Conservation (phyloP, 2,797 vertebrate species). For the Triplophysa bombifrons region DNA sequence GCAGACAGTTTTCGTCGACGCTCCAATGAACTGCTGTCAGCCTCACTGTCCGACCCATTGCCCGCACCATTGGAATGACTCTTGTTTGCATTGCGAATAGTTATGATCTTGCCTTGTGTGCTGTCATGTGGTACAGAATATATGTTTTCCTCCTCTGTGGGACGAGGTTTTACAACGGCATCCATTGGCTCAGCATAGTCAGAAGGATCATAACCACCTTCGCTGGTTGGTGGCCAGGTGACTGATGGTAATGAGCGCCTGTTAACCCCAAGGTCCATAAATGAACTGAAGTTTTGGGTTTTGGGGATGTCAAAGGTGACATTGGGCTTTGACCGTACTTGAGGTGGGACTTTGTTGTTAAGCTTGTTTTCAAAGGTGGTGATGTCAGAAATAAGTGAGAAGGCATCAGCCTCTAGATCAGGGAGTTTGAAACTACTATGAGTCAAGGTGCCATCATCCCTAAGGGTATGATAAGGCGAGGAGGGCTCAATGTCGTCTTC, state of each 20-base stretch:
- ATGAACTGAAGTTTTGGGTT: conserved; percentile 77
- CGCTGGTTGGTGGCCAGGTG: conserved; percentile 83
- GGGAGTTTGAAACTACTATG: conserved; percentile 83
- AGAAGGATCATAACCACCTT: conserved; percentile 90
- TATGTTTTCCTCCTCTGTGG: conserved; percentile 93
- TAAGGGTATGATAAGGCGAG: conserved; percentile 78
- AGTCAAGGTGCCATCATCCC: conserved; percentile 80
- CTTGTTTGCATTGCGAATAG: conserved; percentile 94
- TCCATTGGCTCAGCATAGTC: conserved; percentile 97
- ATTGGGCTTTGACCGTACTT: conserved; percentile 89
- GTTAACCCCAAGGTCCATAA: conserved; percentile 83
- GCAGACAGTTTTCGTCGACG: conserved; percentile 85
- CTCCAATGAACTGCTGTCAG: conserved; percentile 91
- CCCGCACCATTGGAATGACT: conserved; percentile 88
- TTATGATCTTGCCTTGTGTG: conserved; percentile 98
- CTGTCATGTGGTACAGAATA: conserved; percentile 97
- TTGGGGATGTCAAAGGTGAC: conserved; percentile 82
- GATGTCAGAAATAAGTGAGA: conserved; percentile 83
- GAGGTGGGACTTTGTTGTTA: conserved; percentile 92
- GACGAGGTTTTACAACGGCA: conserved; percentile 88
- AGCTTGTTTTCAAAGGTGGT: conserved; percentile 88
- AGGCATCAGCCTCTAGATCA: conserved; percentile 86
- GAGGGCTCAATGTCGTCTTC: conserved; percentile 91
- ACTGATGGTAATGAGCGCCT: conserved; percentile 84
- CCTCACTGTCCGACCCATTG: conserved; percentile 94